Evolutionary conservation across 2,888 invertebrate species (phyloP).

Genomic region (Torymus texanus): DNA sequence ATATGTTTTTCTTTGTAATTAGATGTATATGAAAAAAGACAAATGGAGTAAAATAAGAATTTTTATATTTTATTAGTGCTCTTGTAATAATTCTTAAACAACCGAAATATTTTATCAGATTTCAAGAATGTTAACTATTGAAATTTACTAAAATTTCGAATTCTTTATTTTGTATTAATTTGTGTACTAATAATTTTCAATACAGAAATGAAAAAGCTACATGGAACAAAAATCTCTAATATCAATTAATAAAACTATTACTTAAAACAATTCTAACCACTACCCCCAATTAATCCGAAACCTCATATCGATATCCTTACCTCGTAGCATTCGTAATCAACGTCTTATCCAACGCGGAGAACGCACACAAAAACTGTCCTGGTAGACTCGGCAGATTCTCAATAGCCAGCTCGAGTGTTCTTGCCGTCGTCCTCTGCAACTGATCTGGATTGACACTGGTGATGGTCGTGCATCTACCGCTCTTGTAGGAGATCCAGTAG

Average conservation of each 20-base stretch:
- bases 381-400: slow-evolving; percentile 95
- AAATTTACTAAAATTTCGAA: too few species aligned
- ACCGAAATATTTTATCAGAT: too few species aligned
- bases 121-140: too few species aligned
- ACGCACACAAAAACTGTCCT: slow-evolving; percentile 94
- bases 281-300: background rate
- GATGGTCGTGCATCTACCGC: slow-evolving; percentile 96
- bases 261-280: background rate
- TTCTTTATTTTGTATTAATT: too few species aligned
- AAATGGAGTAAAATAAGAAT: too few species aligned
- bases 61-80: too few species aligned
- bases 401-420: slow-evolving; percentile 93
- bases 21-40: too few species aligned
- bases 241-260: background rate
- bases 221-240: too few species aligned
- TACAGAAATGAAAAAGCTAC: too few species aligned
- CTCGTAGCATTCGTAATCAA: slow-evolving; percentile 93
- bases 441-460: slow-evolving; percentile 93
- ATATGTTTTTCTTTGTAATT: too few species aligned
- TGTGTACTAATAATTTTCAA: too few species aligned
- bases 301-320: slow-evolving; percentile 23
- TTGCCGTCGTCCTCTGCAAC: slow-evolving; percentile 93
- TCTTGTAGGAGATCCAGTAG: slow-evolving; percentile 97
- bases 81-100: too few species aligned
- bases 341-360: slow-evolving; percentile 92